A percentile compares a stretch with the other conserved stretches of the same genome.
phyloP scores from a whole-genome alignment of 2,113 vertebrate genomes.

The Chlorodrepanis virens region DNA sequence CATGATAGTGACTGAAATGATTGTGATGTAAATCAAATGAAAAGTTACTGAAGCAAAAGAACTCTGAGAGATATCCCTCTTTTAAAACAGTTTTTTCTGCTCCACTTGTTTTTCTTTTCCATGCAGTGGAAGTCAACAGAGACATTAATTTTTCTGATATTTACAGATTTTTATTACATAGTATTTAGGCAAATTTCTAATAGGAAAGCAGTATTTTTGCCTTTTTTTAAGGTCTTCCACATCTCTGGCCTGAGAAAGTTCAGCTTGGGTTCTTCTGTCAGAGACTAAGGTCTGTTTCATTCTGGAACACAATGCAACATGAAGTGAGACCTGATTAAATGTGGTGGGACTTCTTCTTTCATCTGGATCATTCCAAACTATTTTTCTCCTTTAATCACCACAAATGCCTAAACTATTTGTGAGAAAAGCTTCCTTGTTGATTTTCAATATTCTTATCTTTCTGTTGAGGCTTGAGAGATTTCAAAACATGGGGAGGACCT shows the following conservation, averaged over 20 bases:
- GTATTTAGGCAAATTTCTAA: background rate
- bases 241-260: background rate
- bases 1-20: background rate
- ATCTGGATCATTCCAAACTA: background rate
- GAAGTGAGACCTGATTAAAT: background rate
- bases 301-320: background rate
- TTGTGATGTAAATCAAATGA: background rate
- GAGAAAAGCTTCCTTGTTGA: background rate
- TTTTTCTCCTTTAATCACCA: background rate
- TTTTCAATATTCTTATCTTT: background rate
- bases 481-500: background rate
- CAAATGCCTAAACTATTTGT: background rate
- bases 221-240: background rate
- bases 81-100: background rate
- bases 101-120: background rate
- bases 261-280: background rate
- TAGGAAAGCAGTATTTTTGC: background rate
- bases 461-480: background rate
- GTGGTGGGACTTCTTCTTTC: background rate
- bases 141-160: background rate
- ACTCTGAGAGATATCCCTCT: background rate
- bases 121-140: background rate
- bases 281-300: background rate
- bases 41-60: slow-evolving; percentile 25
- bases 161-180: background rate